Conservation (phyloP, 2,888 invertebrate species). For the Branchipolynoe longqiensis region DNA sequence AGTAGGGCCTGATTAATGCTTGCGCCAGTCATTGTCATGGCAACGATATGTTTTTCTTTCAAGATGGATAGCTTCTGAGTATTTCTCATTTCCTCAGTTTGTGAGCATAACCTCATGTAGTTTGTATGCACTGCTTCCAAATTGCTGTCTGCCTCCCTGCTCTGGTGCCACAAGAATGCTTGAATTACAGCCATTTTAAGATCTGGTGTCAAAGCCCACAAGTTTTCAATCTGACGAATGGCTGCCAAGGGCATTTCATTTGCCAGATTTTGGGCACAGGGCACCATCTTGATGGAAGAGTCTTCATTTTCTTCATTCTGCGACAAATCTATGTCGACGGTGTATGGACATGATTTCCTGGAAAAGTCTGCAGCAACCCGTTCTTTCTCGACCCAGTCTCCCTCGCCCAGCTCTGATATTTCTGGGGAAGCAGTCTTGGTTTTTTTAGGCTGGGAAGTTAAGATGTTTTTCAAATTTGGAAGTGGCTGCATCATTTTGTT, state of each 20-base stretch:
- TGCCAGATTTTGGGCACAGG: too few relatives aligned
- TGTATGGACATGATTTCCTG: too few relatives aligned
- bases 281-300: too few relatives aligned
- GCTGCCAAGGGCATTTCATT: conserved; percentile 8
- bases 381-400: too few relatives aligned
- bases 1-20: conserved; percentile 62
- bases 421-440: too few relatives aligned
- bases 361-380: too few relatives aligned
- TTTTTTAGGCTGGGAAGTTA: too few relatives aligned
- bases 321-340: too few relatives aligned
- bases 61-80: conserved; percentile 50
- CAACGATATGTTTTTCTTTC: conserved; percentile 51
- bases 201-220: conserved; percentile 48
- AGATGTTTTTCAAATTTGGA: too few relatives aligned
- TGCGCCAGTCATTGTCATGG: conserved; percentile 67
- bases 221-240: conserved; percentile 5
- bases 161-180: conserved; percentile 21
- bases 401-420: too few relatives aligned
- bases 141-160: not conserved
- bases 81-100: conserved; percentile 56
- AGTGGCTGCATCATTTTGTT: too few relatives aligned
- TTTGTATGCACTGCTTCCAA: conserved; percentile 30
- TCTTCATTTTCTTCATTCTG: too few relatives aligned
- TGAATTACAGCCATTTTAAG: conserved; percentile 59
- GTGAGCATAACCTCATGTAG: conserved; percentile 12